Base-by-base conservation (phyloP, 2,113 vertebrate species). In the Aspidoscelis tigris region DNA sequence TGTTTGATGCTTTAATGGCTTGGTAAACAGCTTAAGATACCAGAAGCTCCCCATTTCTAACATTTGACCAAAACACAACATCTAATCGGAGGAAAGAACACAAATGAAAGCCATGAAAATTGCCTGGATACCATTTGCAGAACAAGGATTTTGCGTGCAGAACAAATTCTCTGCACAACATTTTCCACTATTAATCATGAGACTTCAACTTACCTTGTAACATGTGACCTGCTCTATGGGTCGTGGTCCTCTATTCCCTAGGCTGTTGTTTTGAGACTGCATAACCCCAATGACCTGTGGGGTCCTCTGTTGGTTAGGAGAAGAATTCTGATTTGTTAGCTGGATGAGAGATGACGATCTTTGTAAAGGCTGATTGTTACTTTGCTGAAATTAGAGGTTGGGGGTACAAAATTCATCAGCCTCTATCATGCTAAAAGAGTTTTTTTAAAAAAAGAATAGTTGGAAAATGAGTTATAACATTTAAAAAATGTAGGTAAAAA, bases 171-270 rank as follows among this genome's bases (percentile, higher is more conserved):
- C 53, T 8, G 1, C 66, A 0, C 0, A 5, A 14, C 8, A 9
- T 33, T 21, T 66, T 33, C 24, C 66, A 26, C 76, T 41, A 22
- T 26, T 33, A 47, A 55, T 0, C 64, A 3, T 1, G n/a, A 33
- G n/a, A 16, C 39, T 76, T 71, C 1, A 16, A 83, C 92, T 96
- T 92, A 98, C 98, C 97, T 99, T 99, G 92, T 99, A 99, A 94
- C 99, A 99, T 12, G 99, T 99, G 94, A 99, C 99, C 94, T 99
- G 99, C 92, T 99, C 99, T 94, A 99, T 89, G 0, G 99, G 99
- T 73, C 99, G 96, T 65, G 98, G 98, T 79, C 98, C 98, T 91
- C 99, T 96, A 94, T 97, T 97, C 71, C 96, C 95, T 7, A 93
- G 88, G 80, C 97, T 97, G 96, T 97, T 97, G 85, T 96, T 98